These are phyloP conservation scores for Calliphora vicina DNA, from an alignment of 1,140 invertebrate species.

Conservation along the genomic window DNA sequence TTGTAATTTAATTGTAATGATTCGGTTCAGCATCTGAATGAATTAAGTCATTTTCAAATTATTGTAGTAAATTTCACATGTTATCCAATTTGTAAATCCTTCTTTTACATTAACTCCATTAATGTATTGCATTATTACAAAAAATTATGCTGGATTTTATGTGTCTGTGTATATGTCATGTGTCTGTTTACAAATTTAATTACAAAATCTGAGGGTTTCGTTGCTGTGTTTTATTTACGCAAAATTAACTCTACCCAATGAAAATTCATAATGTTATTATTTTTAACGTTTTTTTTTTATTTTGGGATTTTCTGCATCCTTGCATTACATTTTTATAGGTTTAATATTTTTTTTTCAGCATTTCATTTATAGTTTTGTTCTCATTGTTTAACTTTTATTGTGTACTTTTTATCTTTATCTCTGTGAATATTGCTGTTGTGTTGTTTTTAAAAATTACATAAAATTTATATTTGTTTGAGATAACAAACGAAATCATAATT, in stretches of 20 bases:
- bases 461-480: not conserved
- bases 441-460: not conserved
- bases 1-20: too few species aligned
- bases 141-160: too few species aligned
- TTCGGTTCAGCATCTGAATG: too few species aligned
- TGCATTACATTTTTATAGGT: too few species aligned
- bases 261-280: not conserved
- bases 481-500: conserved; percentile 17
- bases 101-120: too few species aligned
- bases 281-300: not conserved
- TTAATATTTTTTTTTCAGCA: not conserved
- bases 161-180: too few species aligned
- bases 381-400: not conserved
- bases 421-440: not conserved
- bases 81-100: too few species aligned
- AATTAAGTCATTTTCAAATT: too few species aligned
- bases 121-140: too few species aligned
- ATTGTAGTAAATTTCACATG: too few species aligned
- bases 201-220: not conserved
- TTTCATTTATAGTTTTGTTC: not conserved
- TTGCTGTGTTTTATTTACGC: not conserved
- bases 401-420: not conserved
- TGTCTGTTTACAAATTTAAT: too few species aligned
- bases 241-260: conserved; percentile 3
- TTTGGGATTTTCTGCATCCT: not conserved